Evolutionary conservation across 2,113 vertebrate genomes (phyloP), one percentile per base, ranked within the genome.

Genomic region (Perca schrenkii): DNA sequence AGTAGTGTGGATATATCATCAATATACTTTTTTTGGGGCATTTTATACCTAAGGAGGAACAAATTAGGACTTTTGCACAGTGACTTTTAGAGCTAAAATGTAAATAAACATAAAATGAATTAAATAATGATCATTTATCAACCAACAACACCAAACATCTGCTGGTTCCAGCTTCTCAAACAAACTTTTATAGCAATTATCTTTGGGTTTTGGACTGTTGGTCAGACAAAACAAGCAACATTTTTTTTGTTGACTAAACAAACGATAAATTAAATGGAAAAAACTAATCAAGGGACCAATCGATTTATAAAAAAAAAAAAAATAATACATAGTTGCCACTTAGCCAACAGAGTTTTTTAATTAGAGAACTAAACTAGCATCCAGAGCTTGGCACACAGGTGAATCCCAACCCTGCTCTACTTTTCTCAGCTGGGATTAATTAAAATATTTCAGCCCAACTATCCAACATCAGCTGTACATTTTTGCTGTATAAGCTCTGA

Each of bases 391-490:
- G 46, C 56, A 47, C 46, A 17, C 36, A 52, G 67, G 15, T n/a
- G 40, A 11, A 43, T 56, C 3, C 34, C 17, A 53, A 46, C 47
- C 13, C 10, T 34, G 22, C 2, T 46, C 40, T 0, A 4, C 46
- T 58, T 57, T 31, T 63, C 47, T 71, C 66, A 70, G 12, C 43
- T 63, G 65, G 15, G 21, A 52, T 15, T n/a, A n/a, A 66, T 62
- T 74, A 14, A 66, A 28, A 63, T 58, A 62, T 73, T 80, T 0
- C 7, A 19, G 49, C 21, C 0, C 50, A 46, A 72, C 73, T 61
- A 72, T 56, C 64, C 0, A 12, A 72, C 49, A 8, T 62, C 36
- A 60, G 34, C 31, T 7, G 2, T 7, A 43, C 21, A 60, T 60
- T 28, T 14, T 19, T 28, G 53, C 47, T 22, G 64, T 19, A 1